phyloP scores from a whole-genome alignment of 2,113 vertebrate species.

The Sapajus apella region DNA sequence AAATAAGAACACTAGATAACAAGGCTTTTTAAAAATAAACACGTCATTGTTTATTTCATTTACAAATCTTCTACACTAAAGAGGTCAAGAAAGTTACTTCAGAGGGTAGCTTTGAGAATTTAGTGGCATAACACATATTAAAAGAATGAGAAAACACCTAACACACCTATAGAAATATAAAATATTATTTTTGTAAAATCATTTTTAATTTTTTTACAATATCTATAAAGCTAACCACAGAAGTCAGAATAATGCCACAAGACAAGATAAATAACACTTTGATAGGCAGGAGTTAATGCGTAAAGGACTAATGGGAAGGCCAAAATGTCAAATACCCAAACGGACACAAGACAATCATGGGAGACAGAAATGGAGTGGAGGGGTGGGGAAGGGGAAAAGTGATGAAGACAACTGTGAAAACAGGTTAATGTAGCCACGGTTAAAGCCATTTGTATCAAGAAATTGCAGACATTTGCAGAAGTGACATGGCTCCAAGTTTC shows the following conservation, averaged over 20 bases:
- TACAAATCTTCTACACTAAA: neutral
- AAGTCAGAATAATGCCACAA: neutral
- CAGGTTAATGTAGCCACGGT: accelerated
- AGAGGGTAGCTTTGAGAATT: neutral
- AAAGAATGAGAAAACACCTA: neutral
- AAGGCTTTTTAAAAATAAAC: neutral
- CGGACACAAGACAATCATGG: accelerated
- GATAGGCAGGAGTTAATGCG: neutral
- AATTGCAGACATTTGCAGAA: neutral
- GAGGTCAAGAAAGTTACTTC: neutral
- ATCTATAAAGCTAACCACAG: neutral
- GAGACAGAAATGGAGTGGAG: neutral
- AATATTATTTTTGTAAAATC: neutral
- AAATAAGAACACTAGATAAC: neutral
- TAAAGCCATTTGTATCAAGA: neutral
- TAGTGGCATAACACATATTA: accelerated
- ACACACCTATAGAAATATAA: neutral
- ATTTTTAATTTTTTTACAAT: neutral
- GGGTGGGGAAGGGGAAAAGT: accelerated
- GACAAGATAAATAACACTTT: neutral
- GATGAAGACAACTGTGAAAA: accelerated
- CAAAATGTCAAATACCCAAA: neutral
- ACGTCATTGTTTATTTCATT: neutral
- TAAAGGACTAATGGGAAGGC: neutral
- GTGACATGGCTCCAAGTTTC: neutral